These are phyloP conservation scores for Pituophis catenifer DNA, from an alignment of 2,113 vertebrate genomes.

Conservation along the genomic window DNA sequence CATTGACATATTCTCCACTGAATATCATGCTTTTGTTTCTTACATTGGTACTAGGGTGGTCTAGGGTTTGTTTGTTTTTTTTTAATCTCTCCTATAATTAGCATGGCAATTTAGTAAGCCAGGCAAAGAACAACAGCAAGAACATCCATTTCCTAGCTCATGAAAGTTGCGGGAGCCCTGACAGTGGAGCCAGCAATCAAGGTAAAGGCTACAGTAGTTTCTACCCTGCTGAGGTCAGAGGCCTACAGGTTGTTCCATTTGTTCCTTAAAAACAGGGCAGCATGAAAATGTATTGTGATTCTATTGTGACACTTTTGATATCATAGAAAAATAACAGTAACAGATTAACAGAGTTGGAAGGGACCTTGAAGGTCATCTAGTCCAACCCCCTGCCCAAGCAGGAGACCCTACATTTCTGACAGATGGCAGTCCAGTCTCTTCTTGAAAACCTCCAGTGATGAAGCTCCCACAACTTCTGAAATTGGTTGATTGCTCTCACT, in stretches of 20 bases:
- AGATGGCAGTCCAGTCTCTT: too few relatives aligned
- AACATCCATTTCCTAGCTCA: background rate
- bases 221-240: background rate
- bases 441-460: too few relatives aligned
- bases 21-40: background rate
- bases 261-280: background rate
- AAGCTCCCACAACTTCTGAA: too few relatives aligned
- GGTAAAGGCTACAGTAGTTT: background rate
- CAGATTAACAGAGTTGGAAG: too few relatives aligned
- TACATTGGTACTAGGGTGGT: background rate
- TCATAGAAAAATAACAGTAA: background rate
- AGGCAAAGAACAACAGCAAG: background rate
- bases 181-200: background rate
- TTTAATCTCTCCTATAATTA: background rate
- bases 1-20: background rate
- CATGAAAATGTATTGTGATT: background rate
- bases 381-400: too few relatives aligned
- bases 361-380: too few relatives aligned
- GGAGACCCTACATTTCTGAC: too few relatives aligned
- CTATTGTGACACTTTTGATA: background rate
- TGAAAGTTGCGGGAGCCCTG: background rate
- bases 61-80: background rate
- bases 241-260: background rate
- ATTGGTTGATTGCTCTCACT: too few relatives aligned
- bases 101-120: background rate